phyloP scores from a whole-genome alignment of 2,888 invertebrate species.

The Leptopilina drosophilae region DNA sequence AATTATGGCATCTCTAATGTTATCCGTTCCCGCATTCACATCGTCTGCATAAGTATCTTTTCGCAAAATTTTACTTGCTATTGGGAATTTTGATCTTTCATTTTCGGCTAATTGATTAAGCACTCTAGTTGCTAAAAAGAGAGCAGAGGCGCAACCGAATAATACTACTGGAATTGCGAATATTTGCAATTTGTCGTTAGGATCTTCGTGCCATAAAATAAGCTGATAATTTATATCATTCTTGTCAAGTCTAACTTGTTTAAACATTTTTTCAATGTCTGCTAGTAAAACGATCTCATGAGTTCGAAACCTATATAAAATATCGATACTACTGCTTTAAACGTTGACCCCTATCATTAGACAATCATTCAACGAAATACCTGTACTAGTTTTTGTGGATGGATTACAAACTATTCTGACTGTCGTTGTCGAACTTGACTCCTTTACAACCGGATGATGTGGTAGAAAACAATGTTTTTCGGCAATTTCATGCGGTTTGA shows the following conservation, averaged over 20 bases:
- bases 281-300: conserved; percentile 39
- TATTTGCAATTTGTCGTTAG: background rate
- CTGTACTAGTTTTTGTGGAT: conserved; percentile 42
- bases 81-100: conserved; percentile 7
- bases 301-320: conserved; percentile 34
- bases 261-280: conserved; percentile 44
- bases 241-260: background rate
- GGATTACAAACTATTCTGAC: conserved; percentile 32
- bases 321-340: conserved; percentile 34
- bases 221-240: conserved; percentile 35
- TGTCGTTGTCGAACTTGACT: conserved; percentile 27
- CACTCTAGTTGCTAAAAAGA: conserved; percentile 8
- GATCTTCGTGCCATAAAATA: conserved; percentile 34
- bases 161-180: conserved; percentile 24
- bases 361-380: conserved; percentile 38
- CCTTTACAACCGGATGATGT: conserved; percentile 27
- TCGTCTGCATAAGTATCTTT: conserved; percentile 37
- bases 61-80: conserved; percentile 14
- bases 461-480: conserved; percentile 35
- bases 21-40: conserved; percentile 23
- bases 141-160: conserved; percentile 31
- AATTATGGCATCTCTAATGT: background rate
- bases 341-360: conserved; percentile 37
- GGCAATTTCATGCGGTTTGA: background rate
- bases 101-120: conserved; percentile 38